Evolutionary conservation across 2,797 vertebrate species (phyloP).

Genomic region (Acanthornis magna): DNA sequence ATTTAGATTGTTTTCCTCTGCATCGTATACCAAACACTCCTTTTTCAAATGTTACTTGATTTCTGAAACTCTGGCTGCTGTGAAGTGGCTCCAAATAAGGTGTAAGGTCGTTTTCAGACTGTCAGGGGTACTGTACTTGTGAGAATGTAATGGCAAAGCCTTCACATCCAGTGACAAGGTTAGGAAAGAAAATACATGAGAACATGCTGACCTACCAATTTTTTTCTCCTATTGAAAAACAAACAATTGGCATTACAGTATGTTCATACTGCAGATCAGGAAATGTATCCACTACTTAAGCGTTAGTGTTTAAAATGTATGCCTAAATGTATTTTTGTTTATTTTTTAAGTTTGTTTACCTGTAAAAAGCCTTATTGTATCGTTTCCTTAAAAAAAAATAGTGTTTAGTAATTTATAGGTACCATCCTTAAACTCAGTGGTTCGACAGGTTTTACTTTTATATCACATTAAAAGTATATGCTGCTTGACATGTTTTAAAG

Average conservation of each 20-base stretch:
- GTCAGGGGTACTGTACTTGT: background rate
- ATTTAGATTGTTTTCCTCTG: background rate
- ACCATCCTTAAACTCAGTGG: slow-evolving; percentile 52
- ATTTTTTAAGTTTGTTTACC: slow-evolving; percentile 65
- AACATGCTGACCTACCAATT: background rate
- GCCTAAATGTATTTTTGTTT: slow-evolving; percentile 65
- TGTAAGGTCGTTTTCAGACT: slow-evolving; percentile 11
- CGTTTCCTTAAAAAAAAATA: slow-evolving; percentile 46
- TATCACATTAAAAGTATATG: slow-evolving; percentile 62
- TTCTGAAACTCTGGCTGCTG: background rate
- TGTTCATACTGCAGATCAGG: slow-evolving; percentile 40
- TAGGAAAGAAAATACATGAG: background rate
- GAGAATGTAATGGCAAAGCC: slow-evolving; percentile 3
- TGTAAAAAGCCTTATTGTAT: slow-evolving; percentile 72
- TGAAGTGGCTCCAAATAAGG: background rate
- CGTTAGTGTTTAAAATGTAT: slow-evolving; percentile 47
- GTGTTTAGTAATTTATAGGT: slow-evolving; percentile 61
- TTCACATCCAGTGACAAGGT: background rate
- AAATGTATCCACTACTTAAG: slow-evolving; percentile 41
- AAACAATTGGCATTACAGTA: slow-evolving; percentile 36
- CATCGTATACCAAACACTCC: background rate
- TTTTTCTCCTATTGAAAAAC: slow-evolving; percentile 26
- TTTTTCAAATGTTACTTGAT: slow-evolving; percentile 26
- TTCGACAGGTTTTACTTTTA: slow-evolving; percentile 63
- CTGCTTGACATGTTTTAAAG: slow-evolving; percentile 72